Evolutionary conservation across 2,888 invertebrate species (phyloP), one percentile per base, ranked within the genome.

Genomic region (Scaptodrosophila latifasciaeformis): DNA sequence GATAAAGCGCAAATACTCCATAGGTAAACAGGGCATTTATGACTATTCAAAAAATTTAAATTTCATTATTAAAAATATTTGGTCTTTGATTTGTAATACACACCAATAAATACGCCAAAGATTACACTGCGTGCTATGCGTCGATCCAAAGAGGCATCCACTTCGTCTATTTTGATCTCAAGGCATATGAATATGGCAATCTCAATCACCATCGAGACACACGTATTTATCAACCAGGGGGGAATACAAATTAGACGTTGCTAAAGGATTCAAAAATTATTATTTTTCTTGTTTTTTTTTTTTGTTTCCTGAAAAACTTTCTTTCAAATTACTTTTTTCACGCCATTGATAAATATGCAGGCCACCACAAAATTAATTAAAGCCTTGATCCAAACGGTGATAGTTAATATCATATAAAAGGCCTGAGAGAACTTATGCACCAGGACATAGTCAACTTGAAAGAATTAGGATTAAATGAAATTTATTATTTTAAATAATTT

Each of bases 211-310:
- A 84, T 74, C 1, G 83, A 84, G 13, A 79, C 72, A 24, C 67
- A 65, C 1, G 76, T 67, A 56, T 83, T 83, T 43, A 83, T 84
- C 12, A 83, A 52, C 83, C 83, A 83, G 18, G 84, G 84, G 51
- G 82, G 78, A 79, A 83, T 79, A 62, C 84, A 83, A 45, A 83
- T 65, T 27, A 82, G 78, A 70, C 83, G 83, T 67, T 79, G 81
- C 84, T 83, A 27, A 4, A 24, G 40, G 1, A n/a, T n/a, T n/a
- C n/a, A 35, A 17, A 24, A 42, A 10, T 21, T 6, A 18, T 42
- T 24, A 6, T 3, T 29, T 17, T 45, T n/a, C n/a, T 24, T 42
- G 27, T 3, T 21, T 10, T 7, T 35, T 12, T 12, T 2, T 35
- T 35, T 35, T 1, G 7, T 35, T 12, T n/a, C 3, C 13, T 3